Base-by-base conservation (phyloP, 2,888 invertebrate genomes). In the Cancer borealis region DNA sequence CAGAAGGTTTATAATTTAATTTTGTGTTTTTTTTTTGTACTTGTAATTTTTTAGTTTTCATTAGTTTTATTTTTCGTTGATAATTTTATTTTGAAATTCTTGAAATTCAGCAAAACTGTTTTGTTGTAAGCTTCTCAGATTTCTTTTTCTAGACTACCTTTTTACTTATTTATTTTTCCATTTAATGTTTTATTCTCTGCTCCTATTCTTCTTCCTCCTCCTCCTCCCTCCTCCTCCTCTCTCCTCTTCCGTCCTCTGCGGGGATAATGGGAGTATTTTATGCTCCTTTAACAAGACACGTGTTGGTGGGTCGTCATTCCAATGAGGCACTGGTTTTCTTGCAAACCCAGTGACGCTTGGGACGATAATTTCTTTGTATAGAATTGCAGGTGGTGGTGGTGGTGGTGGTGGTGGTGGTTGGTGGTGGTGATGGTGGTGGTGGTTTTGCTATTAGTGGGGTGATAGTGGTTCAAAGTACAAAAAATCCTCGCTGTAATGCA, bases 281-380 rank as follows among this genome's bases (percentile, higher is more conserved):
- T 79, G 79, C 21, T 30, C 66, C 79, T 79, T 79, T 79, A 79
- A 79, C 79, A 30, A 79, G 79, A 79, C 79, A 79, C 79, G 30
- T 79, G 21, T 73, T 6, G 30, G 30, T 6, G 79, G 30, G 30
- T 79, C 30, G 79, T 79, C 79, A 66, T 30, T 79, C 30, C 30
- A 26, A 30, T 3, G 79, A 26, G 79, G 12, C 30, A 30, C 30
- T 30, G 12, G 6, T 30, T 12, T 30, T 12, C 79, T 12, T 8
- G 30, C 10, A 10, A 10, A 30, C 79, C 79, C 79, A 10, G 30
- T 12, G 30, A 79, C 79, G 26, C 79, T 12, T 8, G 30, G 79
- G 79, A 30, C 30, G 30, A 14, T 10, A 79, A 30, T 79, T 79
- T 14, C 79, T 79, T 79, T 26, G 30, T 79, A 79, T 30, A 30